A percentile compares a stretch with the other conserved stretches of the same genome.
phyloP scores from a whole-genome alignment of 2,888 invertebrate species.

The Azorinus chamasolen region DNA sequence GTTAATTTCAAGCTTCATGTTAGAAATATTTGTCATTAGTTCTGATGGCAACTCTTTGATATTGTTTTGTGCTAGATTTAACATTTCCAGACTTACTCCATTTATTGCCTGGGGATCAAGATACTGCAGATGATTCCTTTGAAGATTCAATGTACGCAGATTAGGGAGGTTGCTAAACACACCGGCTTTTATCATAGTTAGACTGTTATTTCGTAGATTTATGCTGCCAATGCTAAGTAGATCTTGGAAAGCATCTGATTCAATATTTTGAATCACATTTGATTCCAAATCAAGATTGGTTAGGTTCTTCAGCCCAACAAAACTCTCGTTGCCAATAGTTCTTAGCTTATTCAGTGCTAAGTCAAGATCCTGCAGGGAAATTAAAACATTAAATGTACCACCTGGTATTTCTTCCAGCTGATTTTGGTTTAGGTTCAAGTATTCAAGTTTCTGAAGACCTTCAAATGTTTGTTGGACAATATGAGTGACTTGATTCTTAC shows the following conservation, averaged over 20 bases:
- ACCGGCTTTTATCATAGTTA: conserved; percentile 49
- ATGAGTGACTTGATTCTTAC: conserved; percentile 43
- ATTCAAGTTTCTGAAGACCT: conserved; percentile 62
- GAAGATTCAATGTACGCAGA: conserved; percentile 60
- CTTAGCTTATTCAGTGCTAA: conserved; percentile 52
- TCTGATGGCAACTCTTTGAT: conserved; percentile 59
- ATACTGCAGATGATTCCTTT: conserved; percentile 52
- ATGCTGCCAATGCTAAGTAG: conserved; percentile 40
- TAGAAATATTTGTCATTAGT: conserved; percentile 57
- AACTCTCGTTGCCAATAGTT: conserved; percentile 33
- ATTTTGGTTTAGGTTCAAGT: conserved; percentile 64
- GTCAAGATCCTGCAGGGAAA: conserved; percentile 54
- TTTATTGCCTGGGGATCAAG: conserved; percentile 54
- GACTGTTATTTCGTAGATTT: conserved; percentile 48
- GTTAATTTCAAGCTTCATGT: conserved; percentile 38
- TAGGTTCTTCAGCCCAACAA: conserved; percentile 57
- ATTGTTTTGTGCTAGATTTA: conserved; percentile 68
- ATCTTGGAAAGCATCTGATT: conserved; percentile 44
- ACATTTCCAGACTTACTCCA: conserved; percentile 42
- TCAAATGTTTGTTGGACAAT: conserved; percentile 50
- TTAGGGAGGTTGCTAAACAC: conserved; percentile 61
- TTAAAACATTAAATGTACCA: conserved; percentile 54
- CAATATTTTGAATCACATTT: conserved; percentile 57
- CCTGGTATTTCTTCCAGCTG: conserved; percentile 39
- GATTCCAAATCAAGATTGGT: conserved; percentile 35